Base-by-base conservation (phyloP, 2,888 invertebrate genomes). In the Synanthedon vespiformis region DNA sequence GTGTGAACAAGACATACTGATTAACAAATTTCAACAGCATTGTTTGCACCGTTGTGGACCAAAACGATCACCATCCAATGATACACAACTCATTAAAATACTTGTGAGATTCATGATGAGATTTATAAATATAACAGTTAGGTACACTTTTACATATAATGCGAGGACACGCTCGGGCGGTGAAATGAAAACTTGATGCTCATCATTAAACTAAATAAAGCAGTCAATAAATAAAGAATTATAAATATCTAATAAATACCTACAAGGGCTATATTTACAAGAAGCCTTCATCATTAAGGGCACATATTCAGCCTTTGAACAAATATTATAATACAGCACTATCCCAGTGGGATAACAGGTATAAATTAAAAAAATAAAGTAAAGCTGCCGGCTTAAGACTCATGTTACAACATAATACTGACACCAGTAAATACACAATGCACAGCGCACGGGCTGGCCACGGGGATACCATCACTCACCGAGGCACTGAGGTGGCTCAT, bases 181-280 rank as follows among this genome's bases (percentile, higher is more conserved):
- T 81, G 82, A 81, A 74, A 70, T 78, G 79, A 76, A 70, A 74
- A 78, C 81, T 81, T 80, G 82, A 83, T 77, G 74, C 66, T 75
- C 76, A 69, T 65, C 57, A 58, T 76, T 51, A 64, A 82, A 82
- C 85, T 85, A 85, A 84, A 83, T 80, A 80, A 83, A 85, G 87
- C 87, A 83, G 87, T 87, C 87, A 88, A 88, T 88, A 88, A 88
- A 88, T 88, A 87, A 88, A 87, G 79, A 74, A 86, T 87, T 80
- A 87, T 88, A 88, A 88, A 88, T 88, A 88, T 88, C 86, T 88
- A 87, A 88, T 88, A 88, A 88, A 88, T 88, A 88, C 87, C 88
- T 88, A 88, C 80, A 73, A 62, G 68, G 81, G 81, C 85, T 84
- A 88, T 88, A 88, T 88, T 80, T 88, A 88, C 88, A 88, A 76